These are phyloP conservation scores for Borostomias antarcticus DNA, from an alignment of 2,797 vertebrate species.

Conservation along the genomic window DNA sequence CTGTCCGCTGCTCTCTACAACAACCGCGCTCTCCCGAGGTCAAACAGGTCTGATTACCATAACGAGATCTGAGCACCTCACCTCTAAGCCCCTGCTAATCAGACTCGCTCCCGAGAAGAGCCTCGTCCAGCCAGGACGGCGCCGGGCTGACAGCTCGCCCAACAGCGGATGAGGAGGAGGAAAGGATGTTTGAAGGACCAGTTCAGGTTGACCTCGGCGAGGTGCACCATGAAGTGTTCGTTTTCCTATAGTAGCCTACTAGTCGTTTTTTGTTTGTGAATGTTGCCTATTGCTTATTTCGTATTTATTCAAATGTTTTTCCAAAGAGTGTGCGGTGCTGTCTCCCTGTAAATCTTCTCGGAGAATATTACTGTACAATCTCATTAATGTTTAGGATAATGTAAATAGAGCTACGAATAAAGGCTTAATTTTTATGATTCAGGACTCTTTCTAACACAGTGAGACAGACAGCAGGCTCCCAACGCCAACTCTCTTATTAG, in stretches of 20 bases:
- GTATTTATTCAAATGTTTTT: background rate
- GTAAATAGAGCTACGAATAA: background rate
- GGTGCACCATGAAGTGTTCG: background rate
- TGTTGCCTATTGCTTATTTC: slow-evolving; percentile 5
- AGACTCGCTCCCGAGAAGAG: background rate
- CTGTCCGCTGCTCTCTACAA: background rate
- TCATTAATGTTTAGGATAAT: background rate
- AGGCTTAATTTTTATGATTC: background rate
- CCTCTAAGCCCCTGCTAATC: background rate
- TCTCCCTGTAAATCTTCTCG: background rate
- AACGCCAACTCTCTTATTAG: background rate
- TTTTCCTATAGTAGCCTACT: background rate
- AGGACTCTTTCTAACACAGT: background rate
- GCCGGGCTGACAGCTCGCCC: background rate
- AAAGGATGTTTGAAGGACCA: background rate
- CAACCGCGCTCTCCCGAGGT: background rate
- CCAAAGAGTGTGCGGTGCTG: background rate
- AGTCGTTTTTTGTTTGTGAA: background rate
- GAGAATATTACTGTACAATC: background rate
- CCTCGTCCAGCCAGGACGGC: background rate
- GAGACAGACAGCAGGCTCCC: background rate
- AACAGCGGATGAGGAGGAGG: background rate
- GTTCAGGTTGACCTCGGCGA: background rate
- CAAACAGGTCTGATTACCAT: background rate
- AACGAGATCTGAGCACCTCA: background rate